A percentile compares a stretch with the other conserved stretches of the same genome.
phyloP scores from a whole-genome alignment of 2,113 vertebrate species.

The Laticauda laticaudata region DNA sequence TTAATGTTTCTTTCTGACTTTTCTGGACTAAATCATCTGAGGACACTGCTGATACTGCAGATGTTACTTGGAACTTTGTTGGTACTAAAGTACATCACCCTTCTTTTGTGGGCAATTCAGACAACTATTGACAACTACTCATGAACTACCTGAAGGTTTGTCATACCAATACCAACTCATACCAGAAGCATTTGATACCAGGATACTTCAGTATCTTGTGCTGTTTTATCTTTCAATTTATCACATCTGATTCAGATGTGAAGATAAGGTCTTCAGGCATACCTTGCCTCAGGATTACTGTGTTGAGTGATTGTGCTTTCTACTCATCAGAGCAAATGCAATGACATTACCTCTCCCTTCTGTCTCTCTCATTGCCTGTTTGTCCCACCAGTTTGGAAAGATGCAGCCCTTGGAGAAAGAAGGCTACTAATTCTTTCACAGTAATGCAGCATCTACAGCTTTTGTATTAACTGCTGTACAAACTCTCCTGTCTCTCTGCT shows the following conservation, averaged over 20 bases:
- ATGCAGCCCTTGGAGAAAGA: not conserved
- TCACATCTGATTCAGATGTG: not conserved
- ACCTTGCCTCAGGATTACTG: not conserved
- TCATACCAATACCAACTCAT: not conserved
- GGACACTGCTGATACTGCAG: not conserved
- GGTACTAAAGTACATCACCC: not conserved
- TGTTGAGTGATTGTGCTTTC: not conserved
- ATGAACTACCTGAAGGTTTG: not conserved
- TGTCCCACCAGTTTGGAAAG: not conserved
- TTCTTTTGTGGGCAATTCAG: not conserved
- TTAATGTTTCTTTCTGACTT: not conserved
- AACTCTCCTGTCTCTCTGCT: not conserved
- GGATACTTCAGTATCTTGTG: not conserved
- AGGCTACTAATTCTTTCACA: not conserved
- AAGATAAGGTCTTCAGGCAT: not conserved
- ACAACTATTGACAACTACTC: not conserved
- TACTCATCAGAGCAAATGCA: not conserved
- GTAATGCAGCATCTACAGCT: not conserved
- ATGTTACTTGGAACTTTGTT: not conserved
- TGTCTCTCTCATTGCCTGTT: not conserved
- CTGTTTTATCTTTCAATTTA: not conserved
- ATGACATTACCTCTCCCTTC: no score
- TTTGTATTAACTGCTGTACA: not conserved
- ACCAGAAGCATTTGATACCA: not conserved
- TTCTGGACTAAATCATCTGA: not conserved